Percentiles rank a stretch among this genome's conserved stretches.
Evolutionary conservation across 2,113 vertebrate genomes (phyloP).

Genomic region (Toxotes jaculatrix): DNA sequence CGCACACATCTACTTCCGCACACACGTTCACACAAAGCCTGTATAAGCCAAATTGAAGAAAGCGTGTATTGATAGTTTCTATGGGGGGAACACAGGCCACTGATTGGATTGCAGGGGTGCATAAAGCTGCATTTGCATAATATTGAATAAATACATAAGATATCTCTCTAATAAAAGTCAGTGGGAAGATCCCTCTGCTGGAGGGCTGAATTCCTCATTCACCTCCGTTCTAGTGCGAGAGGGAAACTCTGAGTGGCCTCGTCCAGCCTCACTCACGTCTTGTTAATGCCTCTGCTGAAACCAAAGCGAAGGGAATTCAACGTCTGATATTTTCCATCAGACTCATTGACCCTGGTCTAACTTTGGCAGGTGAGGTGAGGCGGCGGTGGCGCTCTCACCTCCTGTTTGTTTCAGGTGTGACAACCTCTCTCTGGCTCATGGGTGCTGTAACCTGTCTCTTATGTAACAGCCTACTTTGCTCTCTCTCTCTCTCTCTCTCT

Average conservation of each 20-base stretch:
- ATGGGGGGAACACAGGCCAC: slow-evolving; percentile 67
- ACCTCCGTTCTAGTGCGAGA: slow-evolving; percentile 2
- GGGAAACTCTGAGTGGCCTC: slow-evolving; percentile 53
- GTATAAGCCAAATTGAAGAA: slow-evolving; percentile 85
- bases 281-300: slow-evolving; percentile 9
- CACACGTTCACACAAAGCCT: slow-evolving; percentile 76
- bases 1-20: slow-evolving; percentile 31
- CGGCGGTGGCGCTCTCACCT: not conserved
- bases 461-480: slow-evolving; percentile 50
- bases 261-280: slow-evolving; percentile 3
- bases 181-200: slow-evolving; percentile 48
- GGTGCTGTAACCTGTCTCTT: slow-evolving; percentile 40
- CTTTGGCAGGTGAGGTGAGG: slow-evolving; percentile 34
- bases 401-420: slow-evolving; percentile 28
- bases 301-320: slow-evolving; percentile 70
- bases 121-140: slow-evolving; percentile 82
- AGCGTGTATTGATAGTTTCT: slow-evolving; percentile 78
- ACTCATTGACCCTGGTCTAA: slow-evolving; percentile 73
- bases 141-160: slow-evolving; percentile 68
- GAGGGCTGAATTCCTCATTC: slow-evolving; percentile 48
- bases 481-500: slow-evolving; percentile 22
- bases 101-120: slow-evolving; percentile 80
- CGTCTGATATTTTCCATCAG: slow-evolving; percentile 56
- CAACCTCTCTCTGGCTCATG: slow-evolving; percentile 33
- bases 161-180: slow-evolving; percentile 61